These are phyloP conservation scores for Oligia latruncula DNA, from an alignment of 2,888 invertebrate species.

Conservation along the genomic window DNA sequence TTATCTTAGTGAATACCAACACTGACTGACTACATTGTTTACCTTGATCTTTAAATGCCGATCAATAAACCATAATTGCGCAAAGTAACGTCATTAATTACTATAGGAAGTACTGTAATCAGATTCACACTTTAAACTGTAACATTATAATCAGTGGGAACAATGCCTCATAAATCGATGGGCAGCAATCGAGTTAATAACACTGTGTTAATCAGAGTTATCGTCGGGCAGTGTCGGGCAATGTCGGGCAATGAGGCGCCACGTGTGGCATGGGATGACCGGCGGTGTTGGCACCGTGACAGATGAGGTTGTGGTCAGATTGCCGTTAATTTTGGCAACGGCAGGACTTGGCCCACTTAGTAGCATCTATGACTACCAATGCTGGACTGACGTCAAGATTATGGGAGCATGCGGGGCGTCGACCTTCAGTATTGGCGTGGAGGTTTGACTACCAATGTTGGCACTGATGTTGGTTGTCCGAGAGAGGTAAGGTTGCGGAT, in stretches of 20 bases:
- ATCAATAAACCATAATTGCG: conserved; percentile 15
- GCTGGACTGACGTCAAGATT: neutral
- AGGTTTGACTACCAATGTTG: conserved; percentile 3
- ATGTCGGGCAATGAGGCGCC: neutral
- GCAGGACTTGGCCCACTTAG: neutral
- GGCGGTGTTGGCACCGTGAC: conserved; percentile 13
- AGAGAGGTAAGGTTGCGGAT: neutral
- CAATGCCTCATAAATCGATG: conserved; percentile 57
- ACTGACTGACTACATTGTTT: neutral
- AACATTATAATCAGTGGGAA: conserved; percentile 42
- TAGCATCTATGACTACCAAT: neutral
- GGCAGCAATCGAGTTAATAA: conserved; percentile 47
- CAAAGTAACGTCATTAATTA: conserved; percentile 1
- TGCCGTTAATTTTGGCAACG: conserved; percentile 31
- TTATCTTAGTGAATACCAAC: too few species aligned
- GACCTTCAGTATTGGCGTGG: conserved; percentile 5
- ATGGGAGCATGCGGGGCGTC: neutral
- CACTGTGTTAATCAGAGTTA: conserved; percentile 45
- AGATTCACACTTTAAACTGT: conserved; percentile 39
- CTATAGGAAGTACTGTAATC: conserved; percentile 23
- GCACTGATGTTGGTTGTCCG: conserved; percentile 1
- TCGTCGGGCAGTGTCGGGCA: conserved; percentile 4
- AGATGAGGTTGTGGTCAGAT: conserved; percentile 10
- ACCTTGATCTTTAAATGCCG: conserved; percentile 9
- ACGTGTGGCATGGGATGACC: neutral